A percentile compares a stretch with the other conserved stretches of the same genome.
These are phyloP conservation scores for Cataglyphis albicans DNA, from an alignment of 2,888 invertebrate species.

Conservation along the genomic window DNA sequence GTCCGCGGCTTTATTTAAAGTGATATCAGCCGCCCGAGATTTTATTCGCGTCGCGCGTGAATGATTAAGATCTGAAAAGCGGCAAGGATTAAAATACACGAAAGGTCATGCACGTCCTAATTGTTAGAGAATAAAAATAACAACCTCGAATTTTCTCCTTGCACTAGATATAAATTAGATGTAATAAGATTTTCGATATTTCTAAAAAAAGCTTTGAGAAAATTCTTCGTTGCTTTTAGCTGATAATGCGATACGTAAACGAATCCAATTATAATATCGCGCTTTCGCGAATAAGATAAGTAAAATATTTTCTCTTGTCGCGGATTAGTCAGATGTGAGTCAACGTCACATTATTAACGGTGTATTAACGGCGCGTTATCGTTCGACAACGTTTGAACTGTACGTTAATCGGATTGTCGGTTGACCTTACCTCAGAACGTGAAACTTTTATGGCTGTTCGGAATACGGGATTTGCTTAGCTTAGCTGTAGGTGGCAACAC, in stretches of 20 bases:
- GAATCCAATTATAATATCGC: not conserved
- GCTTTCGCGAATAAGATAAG: not conserved
- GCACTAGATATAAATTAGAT: conserved; percentile 52
- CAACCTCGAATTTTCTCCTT: conserved; percentile 24
- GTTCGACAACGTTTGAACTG: conserved; percentile 69
- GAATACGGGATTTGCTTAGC: conserved; percentile 82
- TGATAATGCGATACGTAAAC: too few relatives aligned
- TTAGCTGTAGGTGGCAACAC: conserved; percentile 81
- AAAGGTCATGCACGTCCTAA: conserved; percentile 46
- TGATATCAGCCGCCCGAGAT: conserved; percentile 38
- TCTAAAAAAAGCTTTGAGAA: not conserved
- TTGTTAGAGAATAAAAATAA: conserved; percentile 56
- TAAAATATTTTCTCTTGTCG: not conserved
- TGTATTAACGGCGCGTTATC: conserved; percentile 59
- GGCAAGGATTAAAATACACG: conserved; percentile 29
- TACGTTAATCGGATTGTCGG: conserved; percentile 79
- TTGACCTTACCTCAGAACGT: conserved; percentile 80
- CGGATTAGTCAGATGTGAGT: conserved; percentile 5
- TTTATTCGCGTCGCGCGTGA: not conserved
- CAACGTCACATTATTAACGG: conserved; percentile 3
- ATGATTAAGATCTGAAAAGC: conserved; percentile 37
- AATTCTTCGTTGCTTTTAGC: not conserved
- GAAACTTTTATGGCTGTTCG: conserved; percentile 83
- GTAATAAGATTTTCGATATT: conserved; percentile 41
- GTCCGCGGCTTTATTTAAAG: conserved; percentile 42